These are phyloP conservation scores for Hirtodrosophila confusa DNA, from an alignment of 2,888 invertebrate genomes.

Conservation along the genomic window DNA sequence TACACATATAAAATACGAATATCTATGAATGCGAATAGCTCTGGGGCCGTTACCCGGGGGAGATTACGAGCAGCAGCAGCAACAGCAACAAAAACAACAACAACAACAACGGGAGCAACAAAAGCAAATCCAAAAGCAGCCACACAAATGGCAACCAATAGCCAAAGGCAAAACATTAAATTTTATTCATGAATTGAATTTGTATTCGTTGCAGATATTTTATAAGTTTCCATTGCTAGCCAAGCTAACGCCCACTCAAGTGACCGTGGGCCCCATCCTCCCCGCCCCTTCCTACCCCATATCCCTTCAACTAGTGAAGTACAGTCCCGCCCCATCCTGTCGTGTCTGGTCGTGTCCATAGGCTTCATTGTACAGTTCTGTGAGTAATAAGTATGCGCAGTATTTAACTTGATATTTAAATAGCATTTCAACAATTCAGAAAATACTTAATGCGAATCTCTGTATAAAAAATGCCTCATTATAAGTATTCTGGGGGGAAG, in stretches of 20 bases:
- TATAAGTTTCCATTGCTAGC: conserved; percentile 65
- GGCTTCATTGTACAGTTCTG: conserved; percentile 8
- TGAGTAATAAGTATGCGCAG: conserved; percentile 27
- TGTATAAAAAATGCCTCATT: too few relatives aligned
- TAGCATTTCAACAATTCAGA: conserved; percentile 6
- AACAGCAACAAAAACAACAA: conserved; percentile 5
- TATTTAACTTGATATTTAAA: conserved; percentile 44
- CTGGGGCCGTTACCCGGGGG: conserved; percentile 14
- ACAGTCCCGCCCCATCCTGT: conserved; percentile 8
- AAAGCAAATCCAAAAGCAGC: conserved; percentile 30
- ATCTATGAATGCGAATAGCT: conserved; percentile 12
- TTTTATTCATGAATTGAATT: conserved; percentile 82
- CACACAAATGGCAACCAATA: conserved; percentile 33
- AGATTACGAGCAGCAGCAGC: conserved; percentile 20
- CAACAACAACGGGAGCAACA: too few relatives aligned
- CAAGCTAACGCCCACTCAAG: conserved; percentile 9
- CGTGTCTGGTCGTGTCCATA: conserved; percentile 4
- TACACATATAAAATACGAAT: background rate
- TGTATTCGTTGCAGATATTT: conserved; percentile 78
- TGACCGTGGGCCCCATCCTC: conserved; percentile 4
- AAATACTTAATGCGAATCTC: too few relatives aligned
- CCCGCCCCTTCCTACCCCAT: background rate
- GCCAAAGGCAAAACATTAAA: conserved; percentile 61
- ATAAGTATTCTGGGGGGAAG: too few relatives aligned
- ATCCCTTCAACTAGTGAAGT: too few relatives aligned